Evolutionary conservation across 2,113 vertebrate species (phyloP), one percentile per base, ranked within the genome.

Genomic region (Phalacrocorax carbo): DNA sequence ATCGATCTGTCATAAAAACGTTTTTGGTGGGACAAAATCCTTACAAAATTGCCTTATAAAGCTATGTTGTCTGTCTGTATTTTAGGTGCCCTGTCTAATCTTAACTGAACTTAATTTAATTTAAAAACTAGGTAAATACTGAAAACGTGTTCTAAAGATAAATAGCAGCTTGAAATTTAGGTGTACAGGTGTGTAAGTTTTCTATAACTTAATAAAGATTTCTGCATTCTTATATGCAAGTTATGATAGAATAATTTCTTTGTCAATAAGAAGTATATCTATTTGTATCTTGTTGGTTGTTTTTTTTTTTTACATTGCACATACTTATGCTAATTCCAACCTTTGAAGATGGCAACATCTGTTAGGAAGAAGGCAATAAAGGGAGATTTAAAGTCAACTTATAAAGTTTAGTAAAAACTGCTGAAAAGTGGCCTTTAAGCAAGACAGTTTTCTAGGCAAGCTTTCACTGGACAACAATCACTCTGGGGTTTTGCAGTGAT

Each of bases 111-210:
- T 88, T 93, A 88, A 77, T 62, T 85, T 60, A 49, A 85, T 76
- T 77, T 51, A 23, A 76, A 82, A 70, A 22, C 3, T 30, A 66
- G 1, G 9, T 77, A 81, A 81, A 25, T 87, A 79, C 75, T 96
- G 83, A 69, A 93, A 93, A 58, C 6, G 21, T 25, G 6, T 93
- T 95, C 78, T 82, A 40, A 64, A 92, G 2, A 11, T 58, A 92
- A 95, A 95, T 52, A 91, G 68, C 46, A 84, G 14, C 70, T 86
- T 94, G 27, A 81, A 92, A 78, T 19, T 68, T 95, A 96, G 30
- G 44, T 94, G 26, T 66, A 36, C 66, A 91, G 22, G 13, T 27
- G 2, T 82, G 40, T 44, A 77, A 65, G 36, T 86, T 97, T 95
- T 96, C 66, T 82, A n/a, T 82, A 88, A 44, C 3, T 40, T 87